Evolutionary conservation across 2,797 vertebrate genomes (phyloP).

Genomic region (Apogon hyalosoma): DNA sequence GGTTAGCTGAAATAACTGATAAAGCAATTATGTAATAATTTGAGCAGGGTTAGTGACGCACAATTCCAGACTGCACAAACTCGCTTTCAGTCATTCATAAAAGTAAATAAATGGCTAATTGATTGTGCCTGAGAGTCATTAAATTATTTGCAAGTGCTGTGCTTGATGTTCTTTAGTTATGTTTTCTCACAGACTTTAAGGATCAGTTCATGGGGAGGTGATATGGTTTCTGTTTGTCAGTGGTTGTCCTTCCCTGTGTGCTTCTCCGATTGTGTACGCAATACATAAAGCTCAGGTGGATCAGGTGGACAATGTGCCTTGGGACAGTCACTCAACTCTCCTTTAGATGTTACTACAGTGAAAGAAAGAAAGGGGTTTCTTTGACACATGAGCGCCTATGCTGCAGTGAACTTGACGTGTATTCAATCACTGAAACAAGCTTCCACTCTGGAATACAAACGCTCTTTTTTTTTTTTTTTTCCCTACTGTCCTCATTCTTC

Average conservation of each 20-base stretch:
- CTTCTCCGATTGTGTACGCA: not conserved
- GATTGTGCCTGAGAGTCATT: not conserved
- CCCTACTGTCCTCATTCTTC: slow-evolving; percentile 25
- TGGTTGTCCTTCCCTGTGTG: not conserved
- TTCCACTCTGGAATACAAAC: slow-evolving; percentile 46
- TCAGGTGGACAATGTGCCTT: slow-evolving; percentile 5
- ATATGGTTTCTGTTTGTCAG: not conserved
- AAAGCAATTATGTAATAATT: too few relatives aligned
- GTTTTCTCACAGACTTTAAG: not conserved
- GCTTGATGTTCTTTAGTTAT: not conserved
- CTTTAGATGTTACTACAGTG: slow-evolving; percentile 21
- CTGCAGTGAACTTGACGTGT: slow-evolving; percentile 40
- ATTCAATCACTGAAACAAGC: slow-evolving; percentile 50
- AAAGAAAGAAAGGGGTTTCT: slow-evolving; percentile 27
- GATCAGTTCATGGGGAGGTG: not conserved
- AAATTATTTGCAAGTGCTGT: not conserved
- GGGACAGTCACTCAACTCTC: slow-evolving; percentile 22
- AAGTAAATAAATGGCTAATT: not conserved
- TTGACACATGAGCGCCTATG: slow-evolving; percentile 41
- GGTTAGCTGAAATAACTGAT: too few relatives aligned
- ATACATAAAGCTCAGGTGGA: not conserved
- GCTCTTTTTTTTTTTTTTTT: slow-evolving; percentile 1
- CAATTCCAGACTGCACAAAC: not conserved
- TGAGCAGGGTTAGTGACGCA: too few relatives aligned
- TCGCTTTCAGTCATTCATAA: not conserved